These are phyloP conservation scores for Colletes gigas DNA, from an alignment of 1,140 invertebrate genomes.

Conservation along the genomic window DNA sequence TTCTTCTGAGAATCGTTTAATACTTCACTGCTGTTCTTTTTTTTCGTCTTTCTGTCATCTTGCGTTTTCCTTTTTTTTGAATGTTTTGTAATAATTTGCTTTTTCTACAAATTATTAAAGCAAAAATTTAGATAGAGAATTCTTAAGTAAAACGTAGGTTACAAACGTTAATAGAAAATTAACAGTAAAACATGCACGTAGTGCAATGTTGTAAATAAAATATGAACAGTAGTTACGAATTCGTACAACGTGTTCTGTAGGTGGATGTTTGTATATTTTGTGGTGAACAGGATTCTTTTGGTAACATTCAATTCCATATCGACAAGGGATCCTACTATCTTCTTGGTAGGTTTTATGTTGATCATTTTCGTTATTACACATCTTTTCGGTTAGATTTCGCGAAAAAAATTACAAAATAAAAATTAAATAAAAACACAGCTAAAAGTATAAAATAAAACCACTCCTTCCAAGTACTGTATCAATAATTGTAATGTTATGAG, in stretches of 20 bases:
- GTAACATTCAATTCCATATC: slow-evolving; percentile 91
- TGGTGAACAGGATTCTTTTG: slow-evolving; percentile 91
- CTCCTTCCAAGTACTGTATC: no score
- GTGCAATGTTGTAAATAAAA: neutral
- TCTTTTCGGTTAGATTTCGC: neutral
- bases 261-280: slow-evolving; percentile 90
- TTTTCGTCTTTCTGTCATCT: slow-evolving; percentile 54
- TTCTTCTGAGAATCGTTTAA: slow-evolving; percentile 1
- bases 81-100: slow-evolving; percentile 6
- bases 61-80: neutral
- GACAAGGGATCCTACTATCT: slow-evolving; percentile 84
- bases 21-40: slow-evolving; percentile 15
- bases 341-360: slow-evolving; percentile 65
- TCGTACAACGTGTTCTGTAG: slow-evolving; percentile 73
- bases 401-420: no score
- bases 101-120: slow-evolving; percentile 9
- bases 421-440: no score
- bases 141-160: neutral
- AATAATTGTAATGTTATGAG: neutral
- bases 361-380: slow-evolving; percentile 46
- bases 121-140: neutral
- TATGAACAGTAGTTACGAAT: neutral
- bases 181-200: neutral
- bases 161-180: neutral
- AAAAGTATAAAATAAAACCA: no score